Percentiles rank a stretch among this genome's conserved stretches.
Evolutionary conservation across 2,888 invertebrate species (phyloP).

Genomic region (Plebejus melissa): DNA sequence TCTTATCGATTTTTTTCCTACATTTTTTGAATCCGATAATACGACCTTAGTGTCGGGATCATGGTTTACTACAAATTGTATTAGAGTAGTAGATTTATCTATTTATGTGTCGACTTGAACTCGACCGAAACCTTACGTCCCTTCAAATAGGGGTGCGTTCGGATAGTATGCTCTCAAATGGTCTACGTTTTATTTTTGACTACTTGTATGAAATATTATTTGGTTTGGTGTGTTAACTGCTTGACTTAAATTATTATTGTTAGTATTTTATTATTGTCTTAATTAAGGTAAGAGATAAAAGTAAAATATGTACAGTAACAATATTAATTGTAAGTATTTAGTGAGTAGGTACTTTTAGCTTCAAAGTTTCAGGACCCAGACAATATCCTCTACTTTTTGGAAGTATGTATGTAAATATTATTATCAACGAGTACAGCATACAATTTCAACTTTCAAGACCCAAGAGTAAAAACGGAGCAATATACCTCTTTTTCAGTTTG

Average conservation of each 20-base stretch:
- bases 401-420: no score
- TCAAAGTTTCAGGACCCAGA: no score
- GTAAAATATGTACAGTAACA: no score
- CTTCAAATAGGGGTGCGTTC: background rate
- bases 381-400: no score
- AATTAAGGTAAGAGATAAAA: no score
- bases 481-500: background rate
- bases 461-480: background rate
- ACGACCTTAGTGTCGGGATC: conserved; percentile 76
- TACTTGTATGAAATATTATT: background rate
- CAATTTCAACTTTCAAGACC: no score
- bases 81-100: conserved; percentile 77
- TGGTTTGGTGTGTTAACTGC: no score
- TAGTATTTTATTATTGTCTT: no score
- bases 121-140: conserved; percentile 15
- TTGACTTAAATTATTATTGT: no score
- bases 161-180: background rate
- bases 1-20: conserved; percentile 53
- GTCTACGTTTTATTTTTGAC: conserved; percentile 9
- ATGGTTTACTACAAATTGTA: conserved; percentile 79
- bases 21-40: conserved; percentile 78
- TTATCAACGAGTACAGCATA: no score
- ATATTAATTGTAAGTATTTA: no score
- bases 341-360: no score
- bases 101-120: conserved; percentile 53